These are phyloP conservation scores for Anser cygnoides DNA, from an alignment of 2,113 vertebrate species.

Conservation along the genomic window DNA sequence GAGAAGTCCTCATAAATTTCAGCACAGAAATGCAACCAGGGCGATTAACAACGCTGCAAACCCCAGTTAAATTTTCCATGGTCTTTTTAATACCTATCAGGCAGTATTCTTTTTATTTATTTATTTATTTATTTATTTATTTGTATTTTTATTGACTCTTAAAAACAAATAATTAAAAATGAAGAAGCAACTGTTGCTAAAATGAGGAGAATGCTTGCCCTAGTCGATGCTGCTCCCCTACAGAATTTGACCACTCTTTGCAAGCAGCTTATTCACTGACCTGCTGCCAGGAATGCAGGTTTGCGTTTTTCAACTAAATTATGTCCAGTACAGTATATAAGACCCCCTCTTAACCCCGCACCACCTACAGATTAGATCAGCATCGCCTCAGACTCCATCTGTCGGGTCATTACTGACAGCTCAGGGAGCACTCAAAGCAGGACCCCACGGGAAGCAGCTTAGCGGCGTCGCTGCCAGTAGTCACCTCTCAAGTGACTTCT, in stretches of 20 bases:
- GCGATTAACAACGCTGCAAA: neutral
- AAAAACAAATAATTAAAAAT: neutral
- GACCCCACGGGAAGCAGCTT: neutral
- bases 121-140: too few species aligned
- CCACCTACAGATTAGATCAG: neutral
- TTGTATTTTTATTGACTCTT: neutral
- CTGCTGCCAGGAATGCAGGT: neutral
- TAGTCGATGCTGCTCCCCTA: neutral
- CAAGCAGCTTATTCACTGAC: neutral
- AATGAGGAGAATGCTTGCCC: neutral
- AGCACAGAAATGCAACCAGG: neutral
- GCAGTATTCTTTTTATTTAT: neutral
- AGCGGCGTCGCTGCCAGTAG: neutral
- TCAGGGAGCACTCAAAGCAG: neutral
- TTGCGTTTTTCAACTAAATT: neutral
- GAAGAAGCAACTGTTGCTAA: neutral
- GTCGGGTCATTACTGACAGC: neutral
- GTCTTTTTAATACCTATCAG: neutral
- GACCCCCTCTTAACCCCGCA: neutral
- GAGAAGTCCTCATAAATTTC: neutral
- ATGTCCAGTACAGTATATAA: neutral
- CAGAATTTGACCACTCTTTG: neutral
- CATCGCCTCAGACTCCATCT: neutral
- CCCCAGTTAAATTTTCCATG: neutral
- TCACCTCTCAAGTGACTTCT: neutral